Percentiles rank a stretch among this genome's conserved stretches.
Conservation (phyloP, 2,797 vertebrate genomes). For the Scolopax rusticola region DNA sequence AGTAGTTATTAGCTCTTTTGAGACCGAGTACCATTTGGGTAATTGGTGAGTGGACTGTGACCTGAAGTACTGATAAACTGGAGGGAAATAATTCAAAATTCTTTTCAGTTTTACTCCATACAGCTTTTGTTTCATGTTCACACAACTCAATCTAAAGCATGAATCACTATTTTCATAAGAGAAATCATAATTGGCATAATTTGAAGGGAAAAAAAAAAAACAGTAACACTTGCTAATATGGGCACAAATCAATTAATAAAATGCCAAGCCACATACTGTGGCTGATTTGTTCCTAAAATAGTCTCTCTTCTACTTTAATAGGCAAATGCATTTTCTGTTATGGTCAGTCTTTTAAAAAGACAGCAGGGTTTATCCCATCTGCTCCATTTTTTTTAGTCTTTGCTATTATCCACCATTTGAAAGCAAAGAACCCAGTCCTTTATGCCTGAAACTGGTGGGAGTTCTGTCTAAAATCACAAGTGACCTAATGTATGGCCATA, state of each 20-base stretch:
- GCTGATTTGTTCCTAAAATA: constrained; percentile 41
- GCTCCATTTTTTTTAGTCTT: neutral
- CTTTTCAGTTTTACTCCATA: constrained; percentile 46
- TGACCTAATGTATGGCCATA: neutral
- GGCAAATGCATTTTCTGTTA: neutral
- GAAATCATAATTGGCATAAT: constrained; percentile 57
- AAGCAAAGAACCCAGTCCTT: neutral
- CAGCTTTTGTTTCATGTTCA: constrained; percentile 59
- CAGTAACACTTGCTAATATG: constrained; percentile 9
- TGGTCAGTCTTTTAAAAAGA: neutral
- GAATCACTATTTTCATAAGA: constrained; percentile 33
- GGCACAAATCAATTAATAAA: constrained; percentile 68
- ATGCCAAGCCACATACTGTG: constrained; percentile 15
- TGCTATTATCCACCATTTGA: neutral
- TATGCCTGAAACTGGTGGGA: neutral
- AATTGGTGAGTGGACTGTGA: constrained; percentile 66
- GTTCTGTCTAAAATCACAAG: neutral
- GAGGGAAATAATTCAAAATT: constrained; percentile 31
- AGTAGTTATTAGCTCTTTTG: constrained; percentile 47
- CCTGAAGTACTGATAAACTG: constrained; percentile 45
- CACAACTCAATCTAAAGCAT: constrained; percentile 41
- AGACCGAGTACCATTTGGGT: neutral
- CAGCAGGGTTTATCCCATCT: neutral
- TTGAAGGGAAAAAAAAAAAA: constrained; percentile 1
- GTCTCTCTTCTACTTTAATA: neutral